Base-by-base conservation (phyloP, 2,797 vertebrate species). In the Squalus acanthias region DNA sequence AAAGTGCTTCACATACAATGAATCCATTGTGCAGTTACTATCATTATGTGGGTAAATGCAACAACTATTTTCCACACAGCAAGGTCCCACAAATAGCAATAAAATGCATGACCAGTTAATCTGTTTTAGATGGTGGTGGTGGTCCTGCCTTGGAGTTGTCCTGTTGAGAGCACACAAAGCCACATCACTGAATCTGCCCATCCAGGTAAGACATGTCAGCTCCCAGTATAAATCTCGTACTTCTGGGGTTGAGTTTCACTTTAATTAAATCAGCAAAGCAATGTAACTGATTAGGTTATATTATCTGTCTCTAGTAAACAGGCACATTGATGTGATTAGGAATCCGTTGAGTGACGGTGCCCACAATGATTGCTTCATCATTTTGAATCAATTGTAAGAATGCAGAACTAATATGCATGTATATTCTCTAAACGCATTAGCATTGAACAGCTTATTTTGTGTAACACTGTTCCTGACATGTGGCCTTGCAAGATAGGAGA, bases 381-480 rank as follows among this genome's bases (percentile, higher is more conserved):
- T 76, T 76, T n/a, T 76, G 74, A 76, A 76, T 76, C 74, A 76
- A 74, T n/a, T 76, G 74, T 76, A n/a, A 76, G 74, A n/a, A 76
- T 76, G 33, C 33, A 76, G 74, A 76, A 76, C 74, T 76, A n/a
- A n/a, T n/a, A 76, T 76, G 33, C 33, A 76, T 12, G 9, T 76
- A 76, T 76, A n/a, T 9, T 76, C 74, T 76, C 74, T 76, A 29
- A n/a, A 76, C 10, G 13, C 74, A n/a, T n/a, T 76, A 10, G 33
- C 7, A 29, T 67, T 72, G 6, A 26, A 1, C 0, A 9, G 33
- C 10, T 67, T 15, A 67, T 67, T 67, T 67, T 67, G 65, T 67
- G 65, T 15, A 17, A 17, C 65, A 3, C 60, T 63, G 29, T 33
- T 76, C 29, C 74, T 8, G 33, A 29, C 26, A 74, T 76, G 0